Percentiles rank a stretch among this genome's conserved stretches.
Evolutionary conservation across 2,888 invertebrate genomes (phyloP).

Genomic region (Drosophila melanosoma): DNA sequence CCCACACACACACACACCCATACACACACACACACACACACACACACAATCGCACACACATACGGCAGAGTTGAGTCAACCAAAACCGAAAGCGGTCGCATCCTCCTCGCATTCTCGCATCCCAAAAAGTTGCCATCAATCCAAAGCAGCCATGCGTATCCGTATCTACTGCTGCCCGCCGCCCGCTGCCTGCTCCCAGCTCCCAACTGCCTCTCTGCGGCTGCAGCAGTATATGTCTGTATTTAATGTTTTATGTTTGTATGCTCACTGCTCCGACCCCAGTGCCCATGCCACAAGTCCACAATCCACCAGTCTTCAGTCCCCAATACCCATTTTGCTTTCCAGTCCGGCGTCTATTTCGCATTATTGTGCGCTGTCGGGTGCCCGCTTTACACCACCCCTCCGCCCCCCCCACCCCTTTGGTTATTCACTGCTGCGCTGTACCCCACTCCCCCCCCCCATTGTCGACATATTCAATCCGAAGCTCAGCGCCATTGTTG

Average conservation of each 20-base stretch:
- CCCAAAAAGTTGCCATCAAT: constrained; percentile 74
- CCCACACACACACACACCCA: constrained; percentile 1
- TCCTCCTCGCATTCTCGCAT: constrained; percentile 37
- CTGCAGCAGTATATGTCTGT: constrained; percentile 68
- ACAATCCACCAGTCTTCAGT: constrained; percentile 3
- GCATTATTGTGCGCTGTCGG: constrained; percentile 73
- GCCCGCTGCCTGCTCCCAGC: neutral
- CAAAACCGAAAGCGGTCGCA: constrained; percentile 66
- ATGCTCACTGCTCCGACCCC: constrained; percentile 58
- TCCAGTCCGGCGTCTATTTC: constrained; percentile 75
- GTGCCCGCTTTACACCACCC: constrained; percentile 32
- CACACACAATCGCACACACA: constrained; percentile 7
- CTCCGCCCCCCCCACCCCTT: neutral
- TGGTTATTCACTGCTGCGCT: neutral
- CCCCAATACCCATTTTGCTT: constrained; percentile 19
- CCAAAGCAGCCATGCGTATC: constrained; percentile 80
- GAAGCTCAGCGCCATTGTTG: constrained; percentile 66
- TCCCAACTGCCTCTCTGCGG: constrained; percentile 6
- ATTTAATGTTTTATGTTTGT: constrained; percentile 82
- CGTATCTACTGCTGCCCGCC: constrained; percentile 63
- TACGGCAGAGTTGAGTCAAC: constrained; percentile 71
- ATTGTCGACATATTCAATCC: neutral
- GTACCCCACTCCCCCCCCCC: neutral
- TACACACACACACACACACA: neutral
- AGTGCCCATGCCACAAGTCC: constrained; percentile 9